Conservation (phyloP, 2,888 invertebrate species). For the Microctonus aethiopoides region DNA sequence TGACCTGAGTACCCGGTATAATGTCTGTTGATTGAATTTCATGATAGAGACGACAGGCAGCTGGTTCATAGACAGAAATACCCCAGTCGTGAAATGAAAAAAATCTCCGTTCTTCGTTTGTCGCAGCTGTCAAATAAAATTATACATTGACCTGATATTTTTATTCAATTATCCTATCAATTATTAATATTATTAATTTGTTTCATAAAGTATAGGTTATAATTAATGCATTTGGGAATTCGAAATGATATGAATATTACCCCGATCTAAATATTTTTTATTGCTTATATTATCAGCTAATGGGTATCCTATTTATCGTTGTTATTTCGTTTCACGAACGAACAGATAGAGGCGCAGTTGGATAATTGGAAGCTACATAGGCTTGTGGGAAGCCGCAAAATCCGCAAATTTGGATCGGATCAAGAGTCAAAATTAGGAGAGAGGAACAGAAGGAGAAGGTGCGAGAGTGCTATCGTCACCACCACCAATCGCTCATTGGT, state of each 20-base stretch:
- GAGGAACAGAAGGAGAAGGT: not conserved
- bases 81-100: conserved; percentile 83
- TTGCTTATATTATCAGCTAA: not conserved
- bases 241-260: not conserved
- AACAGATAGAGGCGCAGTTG: not conserved
- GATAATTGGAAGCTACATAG: conserved; percentile 18
- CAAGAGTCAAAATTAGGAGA: conserved; percentile 23
- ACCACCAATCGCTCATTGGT: conserved; percentile 15
- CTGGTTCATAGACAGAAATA: conserved; percentile 79
- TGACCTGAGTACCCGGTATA: conserved; percentile 76
- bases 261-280: not conserved
- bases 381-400: conserved; percentile 20
- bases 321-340: not conserved
- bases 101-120: conserved; percentile 75
- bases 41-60: conserved; percentile 76
- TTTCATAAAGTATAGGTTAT: not conserved
- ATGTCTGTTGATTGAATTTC: conserved; percentile 78
- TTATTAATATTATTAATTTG: not conserved
- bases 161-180: too few species aligned
- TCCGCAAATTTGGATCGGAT: conserved; percentile 28
- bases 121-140: conserved; percentile 66
- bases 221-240: not conserved
- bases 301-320: conserved; percentile 13
- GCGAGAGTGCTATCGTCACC: not conserved
- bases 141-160: too few species aligned